Percentiles rank a stretch among this genome's conserved stretches.
These are phyloP conservation scores for Apamea sordens DNA, from an alignment of 2,888 invertebrate genomes.

Conservation along the genomic window DNA sequence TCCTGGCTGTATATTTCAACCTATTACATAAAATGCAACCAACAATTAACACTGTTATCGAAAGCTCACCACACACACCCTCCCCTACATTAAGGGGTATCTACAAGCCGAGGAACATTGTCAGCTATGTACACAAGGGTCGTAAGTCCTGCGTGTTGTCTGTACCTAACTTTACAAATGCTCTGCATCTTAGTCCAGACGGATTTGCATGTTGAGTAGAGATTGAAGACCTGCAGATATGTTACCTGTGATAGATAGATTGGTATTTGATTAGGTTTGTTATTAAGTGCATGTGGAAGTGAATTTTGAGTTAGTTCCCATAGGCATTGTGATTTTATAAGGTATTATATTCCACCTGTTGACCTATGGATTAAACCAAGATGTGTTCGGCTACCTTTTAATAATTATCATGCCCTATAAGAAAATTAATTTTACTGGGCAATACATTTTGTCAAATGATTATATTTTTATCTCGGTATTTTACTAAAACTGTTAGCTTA, in stretches of 20 bases:
- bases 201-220: slow-evolving; percentile 3
- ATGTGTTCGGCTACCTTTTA: too few species aligned
- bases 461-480: background rate
- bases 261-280: slow-evolving; percentile 12
- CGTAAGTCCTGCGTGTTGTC: slow-evolving; percentile 26
- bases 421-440: background rate
- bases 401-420: background rate
- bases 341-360: too few species aligned
- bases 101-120: slow-evolving; percentile 12
- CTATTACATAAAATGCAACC: slow-evolving; percentile 21
- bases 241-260: background rate
- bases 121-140: slow-evolving; percentile 33
- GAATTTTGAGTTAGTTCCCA: background rate
- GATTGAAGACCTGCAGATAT: background rate
- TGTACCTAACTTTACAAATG: slow-evolving; percentile 17
- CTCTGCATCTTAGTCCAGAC: slow-evolving; percentile 1
- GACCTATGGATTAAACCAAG: too few species aligned
- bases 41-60: slow-evolving; percentile 22
- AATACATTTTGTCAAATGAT: background rate
- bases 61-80: background rate
- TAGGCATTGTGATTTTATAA: too few species aligned
- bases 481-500: background rate
- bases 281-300: background rate
- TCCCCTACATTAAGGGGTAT: slow-evolving; percentile 13
- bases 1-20: background rate